These are phyloP conservation scores for Dicyrtoma fusca DNA, from an alignment of 2,888 invertebrate genomes.

Conservation along the genomic window DNA sequence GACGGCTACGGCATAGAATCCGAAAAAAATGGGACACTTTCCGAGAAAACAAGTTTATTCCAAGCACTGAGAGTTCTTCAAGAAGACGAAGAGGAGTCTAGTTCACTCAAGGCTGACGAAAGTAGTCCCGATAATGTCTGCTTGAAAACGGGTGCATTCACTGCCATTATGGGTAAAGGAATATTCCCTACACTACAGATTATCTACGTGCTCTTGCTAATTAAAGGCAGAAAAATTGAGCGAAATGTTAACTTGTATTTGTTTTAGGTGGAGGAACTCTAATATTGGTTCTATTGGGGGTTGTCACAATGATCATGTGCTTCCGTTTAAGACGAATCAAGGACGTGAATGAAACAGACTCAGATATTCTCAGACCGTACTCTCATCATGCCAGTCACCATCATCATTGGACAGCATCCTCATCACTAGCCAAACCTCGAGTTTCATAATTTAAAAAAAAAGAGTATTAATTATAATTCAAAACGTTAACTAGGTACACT, in stretches of 20 bases:
- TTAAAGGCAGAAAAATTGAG: neutral
- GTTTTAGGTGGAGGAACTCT: constrained; percentile 66
- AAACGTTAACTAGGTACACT: too few relatives aligned
- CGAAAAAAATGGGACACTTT: constrained; percentile 62
- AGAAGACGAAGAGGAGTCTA: constrained; percentile 73
- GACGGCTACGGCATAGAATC: constrained; percentile 46
- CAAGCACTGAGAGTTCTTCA: constrained; percentile 85
- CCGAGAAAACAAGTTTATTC: constrained; percentile 87
- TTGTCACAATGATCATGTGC: constrained; percentile 75
- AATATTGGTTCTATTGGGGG: constrained; percentile 72
- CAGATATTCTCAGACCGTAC: constrained; percentile 55
- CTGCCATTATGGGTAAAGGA: constrained; percentile 67
- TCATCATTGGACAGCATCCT: constrained; percentile 46
- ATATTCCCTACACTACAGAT: constrained; percentile 2
- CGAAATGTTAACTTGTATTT: neutral
- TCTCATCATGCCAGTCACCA: constrained; percentile 50
- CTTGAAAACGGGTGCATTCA: constrained; percentile 66
- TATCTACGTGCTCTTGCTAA: neutral
- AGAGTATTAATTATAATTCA: neutral
- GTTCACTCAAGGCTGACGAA: constrained; percentile 46
- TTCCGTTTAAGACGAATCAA: constrained; percentile 69
- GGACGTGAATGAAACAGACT: constrained; percentile 59
- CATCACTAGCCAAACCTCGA: constrained; percentile 36
- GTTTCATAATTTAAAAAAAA: constrained; percentile 34
- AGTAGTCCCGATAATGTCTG: constrained; percentile 67